Conservation (phyloP, 2,888 invertebrate species). For the Branchellion lobata region DNA sequence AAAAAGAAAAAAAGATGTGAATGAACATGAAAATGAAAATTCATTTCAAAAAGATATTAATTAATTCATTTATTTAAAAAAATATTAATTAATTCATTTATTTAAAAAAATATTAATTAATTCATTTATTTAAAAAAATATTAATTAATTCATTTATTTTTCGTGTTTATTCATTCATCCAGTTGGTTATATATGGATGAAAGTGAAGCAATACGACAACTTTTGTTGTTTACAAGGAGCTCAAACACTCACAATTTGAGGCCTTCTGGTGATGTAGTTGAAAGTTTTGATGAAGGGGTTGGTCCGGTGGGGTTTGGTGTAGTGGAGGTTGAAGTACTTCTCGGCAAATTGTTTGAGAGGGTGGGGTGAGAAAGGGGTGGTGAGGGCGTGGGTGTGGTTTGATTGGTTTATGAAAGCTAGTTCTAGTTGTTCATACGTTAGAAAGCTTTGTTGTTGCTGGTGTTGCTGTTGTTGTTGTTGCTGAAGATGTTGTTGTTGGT, state of each 20-base stretch:
- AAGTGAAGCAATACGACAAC: no score
- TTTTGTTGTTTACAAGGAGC: no score
- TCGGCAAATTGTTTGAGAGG: conserved; percentile 92
- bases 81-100: no score
- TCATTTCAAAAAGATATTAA: no score
- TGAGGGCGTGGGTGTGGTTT: neutral
- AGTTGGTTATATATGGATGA: no score
- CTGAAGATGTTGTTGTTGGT: neutral
- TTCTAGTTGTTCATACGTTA: conserved; percentile 40
- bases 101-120: no score
- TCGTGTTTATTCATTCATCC: no score
- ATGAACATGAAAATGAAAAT: no score
- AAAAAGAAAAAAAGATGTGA: no score
- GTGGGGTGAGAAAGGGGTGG: conserved; percentile 63
- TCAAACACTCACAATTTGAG: conserved; percentile 54
- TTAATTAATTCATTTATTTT: no score
- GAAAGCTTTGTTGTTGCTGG: conserved; percentile 13
- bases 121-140: no score
- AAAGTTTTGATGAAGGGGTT: conserved; percentile 58
- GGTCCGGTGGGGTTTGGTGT: conserved; percentile 57
- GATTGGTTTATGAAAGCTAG: conserved; percentile 39
- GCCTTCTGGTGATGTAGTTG: conserved; percentile 55
- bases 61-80: no score
- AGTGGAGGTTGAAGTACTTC: conserved; percentile 83
- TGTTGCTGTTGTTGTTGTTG: conserved; percentile 4